These are phyloP conservation scores for Eonycteris spelaea DNA, from an alignment of 2,113 vertebrate genomes.

Conservation along the genomic window DNA sequence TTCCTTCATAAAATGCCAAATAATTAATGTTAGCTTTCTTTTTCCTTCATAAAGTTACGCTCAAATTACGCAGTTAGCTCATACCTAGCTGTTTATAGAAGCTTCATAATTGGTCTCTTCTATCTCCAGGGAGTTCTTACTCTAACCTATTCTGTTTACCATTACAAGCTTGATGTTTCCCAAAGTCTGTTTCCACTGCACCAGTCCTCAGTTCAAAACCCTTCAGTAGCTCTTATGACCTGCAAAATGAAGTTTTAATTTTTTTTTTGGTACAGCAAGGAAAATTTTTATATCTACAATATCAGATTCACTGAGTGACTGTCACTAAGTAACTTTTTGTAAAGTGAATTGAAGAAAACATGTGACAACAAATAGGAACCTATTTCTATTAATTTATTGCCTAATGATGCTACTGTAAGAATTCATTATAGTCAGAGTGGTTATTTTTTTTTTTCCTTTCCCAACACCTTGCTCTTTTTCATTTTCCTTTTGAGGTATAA, in stretches of 20 bases:
- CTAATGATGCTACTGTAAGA: slow-evolving; percentile 20
- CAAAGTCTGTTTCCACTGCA: background rate
- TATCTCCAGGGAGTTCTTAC: background rate
- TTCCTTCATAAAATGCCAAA: background rate
- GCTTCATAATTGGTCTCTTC: background rate
- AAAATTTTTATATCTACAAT: slow-evolving; percentile 7
- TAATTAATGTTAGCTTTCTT: background rate
- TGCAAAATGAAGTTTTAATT: background rate
- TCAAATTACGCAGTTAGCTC: background rate
- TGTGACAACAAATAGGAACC: background rate
- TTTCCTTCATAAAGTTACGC: background rate
- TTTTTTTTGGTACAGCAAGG: background rate
- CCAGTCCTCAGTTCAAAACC: background rate
- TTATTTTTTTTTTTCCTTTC: background rate
- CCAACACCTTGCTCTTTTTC: background rate
- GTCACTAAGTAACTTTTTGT: background rate
- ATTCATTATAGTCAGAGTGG: background rate
- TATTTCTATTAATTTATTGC: background rate
- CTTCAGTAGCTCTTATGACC: background rate
- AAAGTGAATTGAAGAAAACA: slow-evolving; percentile 4
- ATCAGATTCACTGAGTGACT: background rate
- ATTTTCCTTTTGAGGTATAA: background rate
- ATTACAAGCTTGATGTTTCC: background rate
- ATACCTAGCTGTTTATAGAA: background rate
- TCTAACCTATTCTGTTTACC: background rate